A percentile compares a stretch with the other conserved stretches of the same genome.
phyloP scores from a whole-genome alignment of 2,888 invertebrate species.

The Hesperia comma region DNA sequence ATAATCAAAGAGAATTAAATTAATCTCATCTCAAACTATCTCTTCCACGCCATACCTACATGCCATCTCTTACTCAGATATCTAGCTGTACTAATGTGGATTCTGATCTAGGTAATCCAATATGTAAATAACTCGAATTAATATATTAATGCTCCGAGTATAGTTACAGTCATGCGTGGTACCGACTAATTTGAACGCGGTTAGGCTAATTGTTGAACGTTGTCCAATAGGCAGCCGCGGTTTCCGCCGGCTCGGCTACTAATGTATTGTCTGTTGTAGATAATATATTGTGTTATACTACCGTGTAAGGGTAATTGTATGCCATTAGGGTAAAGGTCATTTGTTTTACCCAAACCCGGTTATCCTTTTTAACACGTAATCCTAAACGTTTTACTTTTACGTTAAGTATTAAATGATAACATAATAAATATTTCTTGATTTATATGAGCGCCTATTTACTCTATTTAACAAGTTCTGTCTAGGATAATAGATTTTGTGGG shows the following conservation, averaged over 20 bases:
- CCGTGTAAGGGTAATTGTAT: slow-evolving; percentile 25
- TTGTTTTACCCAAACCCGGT: background rate
- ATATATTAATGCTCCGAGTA: slow-evolving; percentile 1
- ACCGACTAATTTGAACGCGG: slow-evolving; percentile 32
- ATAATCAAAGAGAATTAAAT: too few relatives aligned
- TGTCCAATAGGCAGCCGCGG: slow-evolving; percentile 33
- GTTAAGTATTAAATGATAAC: background rate
- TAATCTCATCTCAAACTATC: too few relatives aligned
- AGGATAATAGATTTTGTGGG: too few relatives aligned
- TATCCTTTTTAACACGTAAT: background rate
- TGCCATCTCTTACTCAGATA: background rate
- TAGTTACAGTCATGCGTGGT: slow-evolving; percentile 26
- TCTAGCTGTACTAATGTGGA: background rate
- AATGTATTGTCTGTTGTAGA: slow-evolving; percentile 29
- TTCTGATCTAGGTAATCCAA: slow-evolving; percentile 10
- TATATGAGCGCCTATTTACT: too few relatives aligned
- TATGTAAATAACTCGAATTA: slow-evolving; percentile 6
- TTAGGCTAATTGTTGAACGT: slow-evolving; percentile 35
- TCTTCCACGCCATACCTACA: background rate
- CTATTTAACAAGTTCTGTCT: too few relatives aligned
- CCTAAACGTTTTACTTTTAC: background rate
- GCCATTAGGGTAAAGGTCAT: background rate
- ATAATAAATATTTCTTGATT: background rate
- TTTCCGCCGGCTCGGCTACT: slow-evolving; percentile 23
- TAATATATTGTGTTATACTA: slow-evolving; percentile 21